Percentiles rank a stretch among this genome's conserved stretches.
phyloP scores from a whole-genome alignment of 2,888 invertebrate species.

The Nudaria mundana region DNA sequence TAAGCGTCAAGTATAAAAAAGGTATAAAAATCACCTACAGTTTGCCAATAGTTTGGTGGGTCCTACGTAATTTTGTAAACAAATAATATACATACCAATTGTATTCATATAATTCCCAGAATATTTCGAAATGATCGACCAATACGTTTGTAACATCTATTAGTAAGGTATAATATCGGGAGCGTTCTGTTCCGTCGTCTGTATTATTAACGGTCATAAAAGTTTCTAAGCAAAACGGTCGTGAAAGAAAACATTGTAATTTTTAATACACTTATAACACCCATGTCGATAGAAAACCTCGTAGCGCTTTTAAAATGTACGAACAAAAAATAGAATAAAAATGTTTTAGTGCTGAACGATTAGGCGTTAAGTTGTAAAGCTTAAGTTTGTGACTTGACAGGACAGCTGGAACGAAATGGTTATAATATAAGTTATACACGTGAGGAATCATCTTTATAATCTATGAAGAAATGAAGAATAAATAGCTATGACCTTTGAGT shows the following conservation, averaged over 20 bases:
- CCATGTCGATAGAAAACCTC: constrained; percentile 23
- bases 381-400: background rate
- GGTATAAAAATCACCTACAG: no score
- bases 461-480: background rate
- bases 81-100: no score
- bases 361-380: constrained; percentile 43
- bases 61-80: no score
- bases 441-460: background rate
- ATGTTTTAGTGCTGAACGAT: constrained; percentile 9
- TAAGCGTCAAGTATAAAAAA: no score
- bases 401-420: constrained; percentile 1
- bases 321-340: constrained; percentile 2
- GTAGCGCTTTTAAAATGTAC: constrained; percentile 8
- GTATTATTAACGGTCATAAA: constrained; percentile 27
- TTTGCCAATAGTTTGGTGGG: no score
- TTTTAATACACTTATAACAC: constrained; percentile 27
- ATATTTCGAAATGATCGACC: background rate
- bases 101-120: no score
- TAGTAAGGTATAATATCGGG: constrained; percentile 6
- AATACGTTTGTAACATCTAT: background rate
- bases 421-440: background rate
- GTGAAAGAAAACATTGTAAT: constrained; percentile 32
- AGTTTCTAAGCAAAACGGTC: constrained; percentile 8
- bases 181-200: constrained; percentile 1
- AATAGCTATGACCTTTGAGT: no score